Conservation (phyloP, 2,888 invertebrate genomes). For the Tricholauxania praeusta region DNA sequence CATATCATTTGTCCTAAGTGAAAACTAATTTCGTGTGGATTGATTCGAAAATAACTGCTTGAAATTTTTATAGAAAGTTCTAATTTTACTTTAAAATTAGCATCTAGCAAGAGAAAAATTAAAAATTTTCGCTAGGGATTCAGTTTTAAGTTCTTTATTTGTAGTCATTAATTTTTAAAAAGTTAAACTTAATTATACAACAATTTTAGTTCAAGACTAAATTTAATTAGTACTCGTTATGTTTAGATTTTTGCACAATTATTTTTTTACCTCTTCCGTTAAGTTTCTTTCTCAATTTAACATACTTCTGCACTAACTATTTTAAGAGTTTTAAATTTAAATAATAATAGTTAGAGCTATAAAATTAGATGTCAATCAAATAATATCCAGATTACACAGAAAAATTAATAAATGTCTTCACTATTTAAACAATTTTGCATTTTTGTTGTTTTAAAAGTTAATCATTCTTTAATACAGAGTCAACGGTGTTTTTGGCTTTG, state of each 20-base stretch:
- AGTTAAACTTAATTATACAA: no score
- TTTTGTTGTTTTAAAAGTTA: constrained; percentile 45
- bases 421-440: background rate
- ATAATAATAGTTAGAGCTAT: constrained; percentile 3
- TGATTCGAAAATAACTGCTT: no score
- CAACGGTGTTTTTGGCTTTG: constrained; percentile 58
- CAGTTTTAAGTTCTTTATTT: no score
- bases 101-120: no score
- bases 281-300: background rate
- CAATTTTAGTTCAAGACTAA: no score
- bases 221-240: background rate
- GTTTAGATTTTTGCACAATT: background rate
- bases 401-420: no score
- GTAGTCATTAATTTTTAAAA: no score
- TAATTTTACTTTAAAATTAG: no score
- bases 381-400: background rate
- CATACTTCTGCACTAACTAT: background rate
- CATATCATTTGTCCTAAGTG: no score
- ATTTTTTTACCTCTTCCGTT: constrained; percentile 1
- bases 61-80: no score
- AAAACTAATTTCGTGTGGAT: no score
- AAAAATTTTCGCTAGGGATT: no score
- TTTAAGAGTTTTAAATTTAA: background rate
- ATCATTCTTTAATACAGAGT: constrained; percentile 58
- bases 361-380: constrained; percentile 8